Evolutionary conservation across 2,797 vertebrate species (phyloP), one percentile per base, ranked within the genome.

Genomic region (Melanotaenia pygmaea): DNA sequence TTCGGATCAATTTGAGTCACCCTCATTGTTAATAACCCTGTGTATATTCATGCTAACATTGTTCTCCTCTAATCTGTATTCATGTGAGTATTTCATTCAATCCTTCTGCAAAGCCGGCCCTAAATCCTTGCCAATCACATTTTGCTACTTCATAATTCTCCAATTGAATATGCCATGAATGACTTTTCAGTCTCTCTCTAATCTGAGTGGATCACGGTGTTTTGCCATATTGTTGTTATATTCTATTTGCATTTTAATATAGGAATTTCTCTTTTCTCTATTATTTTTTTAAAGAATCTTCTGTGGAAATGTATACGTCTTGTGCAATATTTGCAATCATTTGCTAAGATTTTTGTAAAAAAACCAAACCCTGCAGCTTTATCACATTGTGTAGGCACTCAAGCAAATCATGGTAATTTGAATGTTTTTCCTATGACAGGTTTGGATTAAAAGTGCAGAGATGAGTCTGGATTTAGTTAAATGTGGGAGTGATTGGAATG

Each of bases 101-200:
- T 91, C 90, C 86, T 75, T 86, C 66, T 68, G 89, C 83, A 93
- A 93, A 94, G 91, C 91, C 70, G n/a, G 64, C 74, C 65, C 75
- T 87, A 92, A 94, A 93, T 93, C 92, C 93, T 82, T 81, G 84
- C 88, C 93, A 93, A 88, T 94, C 93, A 94, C 86, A 88, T 92
- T 94, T 89, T 80, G 86, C 86, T 82, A 87, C 91, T 91, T 93
- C 85, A 87, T 91, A 92, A 91, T 90, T 89, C 85, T 86, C 74
- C 72, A 77, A 87, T 90, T 93, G 84, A 92, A 93, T 83, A 88
- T 87, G 72, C 81, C 72, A 66, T 84, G 81, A 84, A 90, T 84
- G 62, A 87, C 79, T 84, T 86, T 81, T 82, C 70, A 76, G 62
- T 74, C 62, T 76, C 59, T 69, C 67, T 71, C 26, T 66, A 85